Base-by-base conservation (phyloP, 2,797 vertebrate species). In the Oreochromis grahami region DNA sequence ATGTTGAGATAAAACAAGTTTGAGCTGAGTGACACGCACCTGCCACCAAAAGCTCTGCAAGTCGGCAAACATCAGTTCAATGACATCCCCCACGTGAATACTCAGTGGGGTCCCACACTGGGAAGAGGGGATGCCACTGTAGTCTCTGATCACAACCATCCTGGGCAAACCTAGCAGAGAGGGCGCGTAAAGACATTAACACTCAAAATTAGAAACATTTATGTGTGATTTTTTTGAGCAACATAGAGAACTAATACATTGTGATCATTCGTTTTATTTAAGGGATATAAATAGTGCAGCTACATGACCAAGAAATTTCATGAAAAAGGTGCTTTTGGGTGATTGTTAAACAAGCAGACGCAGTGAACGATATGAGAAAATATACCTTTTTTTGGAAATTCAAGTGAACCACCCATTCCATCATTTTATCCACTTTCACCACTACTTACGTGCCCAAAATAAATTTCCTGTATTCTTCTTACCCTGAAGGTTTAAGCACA, bases 41-140 rank as follows among this genome's bases (percentile, higher is more conserved):
- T 99, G 97, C 98, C 98, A 99, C 96, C 98, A 99, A 68, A 96
- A 95, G 93, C 97, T 98, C 88, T 97, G 97, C 58, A 97, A 96
- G 88, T 99, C 97, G 72, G 97, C 98, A 92, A 94, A 95, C 81
- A 98, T 96, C 78, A 99, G 96, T 86, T 98, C 97, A 79, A 98
- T 95, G 7, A 98, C 97, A 81, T 99, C 98, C 12, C 98, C 98
- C 8, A 92, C 89, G 81, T 97, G 97, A 92, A 98, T 95, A 74
- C 95, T 96, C 82, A 99, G 82, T 0, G 98, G 96, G n/a, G 97
- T 97, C n/a, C 97, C 97, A 6, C 95, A 94, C 10, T 90, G 87
- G 3, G 98, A 98, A 76, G 93, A 93, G 1, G 98, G 98, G 53
- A 91, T 77, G 43, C 98, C 98, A 8, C 2, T 88, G 84, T 98